Evolutionary conservation across 1,140 invertebrate species (phyloP).

Genomic region (Littorina saxatilis): DNA sequence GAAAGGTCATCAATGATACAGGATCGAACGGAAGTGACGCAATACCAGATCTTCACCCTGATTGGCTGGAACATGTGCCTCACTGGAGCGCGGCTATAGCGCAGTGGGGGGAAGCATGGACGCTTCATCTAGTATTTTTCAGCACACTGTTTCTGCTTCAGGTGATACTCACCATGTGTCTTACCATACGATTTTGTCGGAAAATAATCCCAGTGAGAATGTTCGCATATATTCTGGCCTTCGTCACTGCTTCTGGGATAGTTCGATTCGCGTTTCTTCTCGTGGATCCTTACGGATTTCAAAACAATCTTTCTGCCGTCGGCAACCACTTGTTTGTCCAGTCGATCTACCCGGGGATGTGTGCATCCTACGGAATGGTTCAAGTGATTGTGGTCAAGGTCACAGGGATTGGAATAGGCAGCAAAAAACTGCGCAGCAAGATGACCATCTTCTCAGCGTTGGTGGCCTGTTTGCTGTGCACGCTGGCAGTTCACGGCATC

Average conservation of each 20-base stretch:
- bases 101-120: slow-evolving; percentile 3
- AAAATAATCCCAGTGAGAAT: neutral
- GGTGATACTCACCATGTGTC: neutral
- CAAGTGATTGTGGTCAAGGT: slow-evolving; percentile 14
- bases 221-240: neutral
- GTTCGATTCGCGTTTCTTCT: slow-evolving; percentile 6
- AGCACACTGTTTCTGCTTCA: neutral
- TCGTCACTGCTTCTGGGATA: neutral
- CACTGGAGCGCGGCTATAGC: neutral
- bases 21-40: slow-evolving; percentile 11
- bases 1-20: too few species aligned
- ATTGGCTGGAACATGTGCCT: neutral
- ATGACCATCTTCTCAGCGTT: neutral
- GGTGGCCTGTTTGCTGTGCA: neutral
- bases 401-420: slow-evolving; percentile 2
- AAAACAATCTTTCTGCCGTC: neutral
- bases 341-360: neutral
- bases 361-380: neutral
- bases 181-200: neutral
- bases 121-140: neutral
- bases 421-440: neutral
- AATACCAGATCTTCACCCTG: neutral
- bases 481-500: neutral
- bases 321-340: neutral
- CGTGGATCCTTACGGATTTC: slow-evolving; percentile 17